A percentile compares a stretch with the other conserved stretches of the same genome.
phyloP scores from a whole-genome alignment of 1,140 invertebrate genomes.

The Atta cephalotes region DNA sequence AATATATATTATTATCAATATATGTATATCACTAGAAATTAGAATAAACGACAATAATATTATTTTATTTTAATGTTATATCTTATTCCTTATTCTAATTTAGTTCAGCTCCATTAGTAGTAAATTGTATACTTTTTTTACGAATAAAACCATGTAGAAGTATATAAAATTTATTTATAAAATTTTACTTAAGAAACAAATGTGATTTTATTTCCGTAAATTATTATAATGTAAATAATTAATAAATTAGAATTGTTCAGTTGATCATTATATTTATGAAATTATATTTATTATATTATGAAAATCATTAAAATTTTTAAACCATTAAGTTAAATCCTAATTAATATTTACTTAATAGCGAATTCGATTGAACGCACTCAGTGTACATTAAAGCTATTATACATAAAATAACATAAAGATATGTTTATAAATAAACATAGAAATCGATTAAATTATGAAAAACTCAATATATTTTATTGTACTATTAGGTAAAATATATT shows the following conservation, averaged over 20 bases:
- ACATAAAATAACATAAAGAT: no score
- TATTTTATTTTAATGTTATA: not conserved
- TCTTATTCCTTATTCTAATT: not conserved
- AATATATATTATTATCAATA: constrained; percentile 16
- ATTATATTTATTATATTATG: no score
- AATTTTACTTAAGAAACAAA: not conserved
- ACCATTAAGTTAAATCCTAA: not conserved
- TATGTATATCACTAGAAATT: not conserved
- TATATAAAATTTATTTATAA: not conserved
- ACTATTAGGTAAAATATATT: no score
- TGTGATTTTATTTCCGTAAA: not conserved
- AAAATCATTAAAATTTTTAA: not conserved
- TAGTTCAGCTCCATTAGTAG: not conserved
- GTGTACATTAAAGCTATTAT: no score
- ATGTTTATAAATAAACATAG: no score
- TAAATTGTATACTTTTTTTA: not conserved
- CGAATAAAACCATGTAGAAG: not conserved
- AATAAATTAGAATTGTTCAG: not conserved
- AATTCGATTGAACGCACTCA: no score
- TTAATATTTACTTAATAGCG: not conserved
- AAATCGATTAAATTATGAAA: no score
- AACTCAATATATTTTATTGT: no score
- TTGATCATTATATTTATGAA: not conserved
- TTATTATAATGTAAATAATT: constrained; percentile 2
- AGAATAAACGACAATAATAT: constrained; percentile 28